Base-by-base conservation (phyloP, 2,113 vertebrate genomes). In the Microtus richardsoni region DNA sequence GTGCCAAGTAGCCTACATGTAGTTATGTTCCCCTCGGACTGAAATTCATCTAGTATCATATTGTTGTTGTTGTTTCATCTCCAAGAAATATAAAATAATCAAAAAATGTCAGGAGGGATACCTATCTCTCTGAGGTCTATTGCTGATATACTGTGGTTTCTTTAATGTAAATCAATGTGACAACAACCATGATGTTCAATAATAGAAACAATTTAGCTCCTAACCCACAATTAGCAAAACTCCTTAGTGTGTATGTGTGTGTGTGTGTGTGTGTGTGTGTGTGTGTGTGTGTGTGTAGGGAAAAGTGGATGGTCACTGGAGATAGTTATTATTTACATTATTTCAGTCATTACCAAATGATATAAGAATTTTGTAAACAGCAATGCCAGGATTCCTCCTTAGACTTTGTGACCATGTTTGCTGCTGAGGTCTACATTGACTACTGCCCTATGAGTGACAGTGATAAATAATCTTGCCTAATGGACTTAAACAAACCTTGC, bases 31-130 rank as follows among this genome's bases (percentile, higher is more conserved):
- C 36, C 3, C 22, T 75, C 78, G 14, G 82, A 22, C 11, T 4
- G 54, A 58, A 58, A 58, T 58, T 58, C 17, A 6, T 19, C 17
- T 58, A 58, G 54, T 58, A 58, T 58, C 54, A 58, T 58, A 58
- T 58, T 58, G 54, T 19, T 58, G 54, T 58, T 58, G 54, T 19
- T 58, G 4, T 58, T 58, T 58, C 16, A 58, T 58, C 54, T 58
- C 54, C 28, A 94, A 78, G 10, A 39, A 64, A 54, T 7, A 49
- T 36, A 54, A 87, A 2, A 0, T 41, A 1, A n/a, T 3, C 26
- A 66, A n/a, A 28, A 28, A 58, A 58, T 6, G 5, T 58, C 54
- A 58, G 54, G 0, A 1, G 13, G 5, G 0, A 17, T 13, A 26
- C 74, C 6, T 39, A 2, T 58, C 17, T 58, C 11, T 22, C 22